Evolutionary conservation across 1,140 invertebrate species (phyloP).

Genomic region (Lasioglossum albipes): DNA sequence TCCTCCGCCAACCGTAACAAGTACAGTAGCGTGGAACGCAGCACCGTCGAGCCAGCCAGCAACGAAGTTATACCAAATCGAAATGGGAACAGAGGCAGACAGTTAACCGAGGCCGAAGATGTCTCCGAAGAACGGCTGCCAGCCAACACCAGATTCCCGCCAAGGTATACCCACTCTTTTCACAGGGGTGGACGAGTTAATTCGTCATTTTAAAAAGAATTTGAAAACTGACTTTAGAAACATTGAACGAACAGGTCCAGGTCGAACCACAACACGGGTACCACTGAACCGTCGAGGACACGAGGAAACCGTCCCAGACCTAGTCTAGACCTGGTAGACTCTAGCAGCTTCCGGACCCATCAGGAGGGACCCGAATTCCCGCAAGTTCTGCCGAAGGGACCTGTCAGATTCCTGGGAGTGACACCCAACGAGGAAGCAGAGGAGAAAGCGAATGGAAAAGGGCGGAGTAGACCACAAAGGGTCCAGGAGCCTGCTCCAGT

Average conservation of each 20-base stretch:
- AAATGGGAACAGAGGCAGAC: constrained; percentile 80
- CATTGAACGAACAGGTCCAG: constrained; percentile 67
- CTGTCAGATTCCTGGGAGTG: constrained; percentile 81
- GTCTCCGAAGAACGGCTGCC: constrained; percentile 85
- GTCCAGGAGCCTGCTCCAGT: constrained; percentile 68
- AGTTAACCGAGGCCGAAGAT: constrained; percentile 78
- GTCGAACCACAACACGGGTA: constrained; percentile 75
- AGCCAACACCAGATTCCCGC: constrained; percentile 88
- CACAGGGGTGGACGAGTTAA: too few relatives aligned
- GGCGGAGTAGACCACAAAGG: constrained; percentile 67
- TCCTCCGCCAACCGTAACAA: constrained; percentile 80
- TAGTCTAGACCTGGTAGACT: constrained; percentile 88
- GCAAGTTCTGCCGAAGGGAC: constrained; percentile 80
- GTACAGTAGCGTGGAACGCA: constrained; percentile 85
- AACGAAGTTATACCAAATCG: constrained; percentile 86
- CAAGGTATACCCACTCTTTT: constrained; percentile 78
- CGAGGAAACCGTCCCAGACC: constrained; percentile 84
- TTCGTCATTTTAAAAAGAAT: too few relatives aligned
- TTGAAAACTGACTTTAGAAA: too few relatives aligned
- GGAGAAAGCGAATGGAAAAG: constrained; percentile 62
- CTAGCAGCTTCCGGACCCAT: constrained; percentile 88
- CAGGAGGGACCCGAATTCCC: constrained; percentile 81
- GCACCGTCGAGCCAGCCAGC: constrained; percentile 81
- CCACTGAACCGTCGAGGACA: constrained; percentile 76
- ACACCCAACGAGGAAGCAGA: constrained; percentile 81